These are phyloP conservation scores for Dione juno DNA, from an alignment of 2,888 invertebrate species.

Conservation along the genomic window DNA sequence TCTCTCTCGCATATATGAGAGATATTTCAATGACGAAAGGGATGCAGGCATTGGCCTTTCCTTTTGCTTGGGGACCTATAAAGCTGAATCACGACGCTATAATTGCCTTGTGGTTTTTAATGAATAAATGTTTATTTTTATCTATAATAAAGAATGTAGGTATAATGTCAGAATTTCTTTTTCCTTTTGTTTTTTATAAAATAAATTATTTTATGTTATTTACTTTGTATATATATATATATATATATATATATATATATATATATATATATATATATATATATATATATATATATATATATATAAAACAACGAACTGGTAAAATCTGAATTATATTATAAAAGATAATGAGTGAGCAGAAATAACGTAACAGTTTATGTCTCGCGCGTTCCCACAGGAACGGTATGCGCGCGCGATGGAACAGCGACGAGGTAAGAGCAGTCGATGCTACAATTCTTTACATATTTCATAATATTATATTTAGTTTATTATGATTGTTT, in stretches of 20 bases:
- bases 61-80: slow-evolving; percentile 59
- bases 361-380: slow-evolving; percentile 83
- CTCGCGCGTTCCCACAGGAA: slow-evolving; percentile 82
- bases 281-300: not conserved
- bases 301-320: slow-evolving; percentile 28
- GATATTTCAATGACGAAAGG: slow-evolving; percentile 56
- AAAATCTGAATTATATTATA: slow-evolving; percentile 79
- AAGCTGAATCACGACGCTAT: slow-evolving; percentile 76
- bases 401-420: slow-evolving; percentile 70
- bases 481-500: too few species aligned
- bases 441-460: slow-evolving; percentile 11
- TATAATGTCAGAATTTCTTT: too few species aligned
- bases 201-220: too few species aligned
- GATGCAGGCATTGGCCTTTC: slow-evolving; percentile 64
- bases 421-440: slow-evolving; percentile 56
- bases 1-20: slow-evolving; percentile 58
- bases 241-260: too few species aligned
- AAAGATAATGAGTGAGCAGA: slow-evolving; percentile 79
- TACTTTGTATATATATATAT: too few species aligned
- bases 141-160: too few species aligned
- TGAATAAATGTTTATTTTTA: slow-evolving; percentile 55
- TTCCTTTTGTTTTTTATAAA: too few species aligned
- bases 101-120: slow-evolving; percentile 62
- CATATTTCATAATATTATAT: not conserved
- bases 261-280: not conserved